phyloP scores from a whole-genome alignment of 2,888 invertebrate genomes.

The Rhimphoctona megacephalus region DNA sequence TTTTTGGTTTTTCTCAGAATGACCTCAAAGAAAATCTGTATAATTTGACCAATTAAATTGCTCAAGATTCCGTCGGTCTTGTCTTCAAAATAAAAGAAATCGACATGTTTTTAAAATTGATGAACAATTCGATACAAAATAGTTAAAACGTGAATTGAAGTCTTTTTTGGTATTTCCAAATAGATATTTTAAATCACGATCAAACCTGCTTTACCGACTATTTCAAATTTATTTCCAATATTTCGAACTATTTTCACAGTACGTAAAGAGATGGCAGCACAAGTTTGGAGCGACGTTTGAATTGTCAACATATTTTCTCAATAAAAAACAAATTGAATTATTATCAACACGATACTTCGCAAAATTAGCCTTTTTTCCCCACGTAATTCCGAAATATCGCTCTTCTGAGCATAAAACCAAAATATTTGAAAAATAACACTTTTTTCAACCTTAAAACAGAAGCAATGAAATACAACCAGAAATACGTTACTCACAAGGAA shows the following conservation, averaged over 20 bases:
- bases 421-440: background rate
- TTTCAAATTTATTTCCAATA: background rate
- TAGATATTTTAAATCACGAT: background rate
- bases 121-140: background rate
- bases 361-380: background rate
- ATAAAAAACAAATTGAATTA: background rate
- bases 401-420: too few species aligned
- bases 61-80: too few species aligned
- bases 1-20: too few species aligned
- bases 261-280: background rate
- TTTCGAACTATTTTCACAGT: background rate
- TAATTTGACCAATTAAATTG: too few species aligned
- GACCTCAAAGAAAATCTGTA: too few species aligned
- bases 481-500: background rate
- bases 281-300: background rate
- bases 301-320: background rate
- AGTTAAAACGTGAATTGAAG: background rate
- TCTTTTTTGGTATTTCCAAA: background rate
- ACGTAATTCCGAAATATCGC: background rate
- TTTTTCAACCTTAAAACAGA: background rate
- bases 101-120: background rate
- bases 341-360: background rate
- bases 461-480: background rate
- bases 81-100: background rate
- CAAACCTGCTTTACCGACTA: background rate